These are phyloP conservation scores for Criorhina ranunculi DNA, from an alignment of 2,888 invertebrate genomes.

Conservation along the genomic window DNA sequence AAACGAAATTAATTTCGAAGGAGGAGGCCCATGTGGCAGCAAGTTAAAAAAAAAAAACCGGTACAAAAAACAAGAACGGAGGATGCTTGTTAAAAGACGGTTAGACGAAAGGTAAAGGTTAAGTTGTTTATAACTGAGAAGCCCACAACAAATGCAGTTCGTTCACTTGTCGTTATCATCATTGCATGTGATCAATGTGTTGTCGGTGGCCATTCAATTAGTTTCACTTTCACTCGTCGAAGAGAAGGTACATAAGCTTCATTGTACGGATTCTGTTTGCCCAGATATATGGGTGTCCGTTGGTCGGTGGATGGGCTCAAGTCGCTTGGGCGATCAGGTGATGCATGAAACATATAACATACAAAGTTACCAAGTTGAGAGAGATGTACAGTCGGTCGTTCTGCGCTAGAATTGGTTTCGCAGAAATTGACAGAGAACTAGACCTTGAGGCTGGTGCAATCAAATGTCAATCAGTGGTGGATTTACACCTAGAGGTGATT, in stretches of 20 bases:
- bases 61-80: slow-evolving; percentile 34
- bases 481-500: slow-evolving; percentile 50
- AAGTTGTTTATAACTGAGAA: slow-evolving; percentile 69
- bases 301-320: slow-evolving; percentile 6
- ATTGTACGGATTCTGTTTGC: slow-evolving; percentile 56
- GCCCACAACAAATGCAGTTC: slow-evolving; percentile 74
- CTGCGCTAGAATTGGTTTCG: slow-evolving; percentile 17
- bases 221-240: slow-evolving; percentile 71
- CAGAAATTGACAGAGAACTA: slow-evolving; percentile 27
- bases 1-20: slow-evolving; percentile 46
- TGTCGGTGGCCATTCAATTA: slow-evolving; percentile 70
- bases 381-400: not conserved
- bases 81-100: slow-evolving; percentile 66
- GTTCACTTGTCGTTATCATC: slow-evolving; percentile 70
- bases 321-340: slow-evolving; percentile 24
- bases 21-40: slow-evolving; percentile 4
- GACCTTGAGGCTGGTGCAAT: slow-evolving; percentile 54
- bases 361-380: slow-evolving; percentile 20
- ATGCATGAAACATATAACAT: slow-evolving; percentile 19
- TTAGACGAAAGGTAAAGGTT: slow-evolving; percentile 72
- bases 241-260: slow-evolving; percentile 63
- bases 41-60: slow-evolving; percentile 8
- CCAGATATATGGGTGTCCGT: slow-evolving; percentile 7
- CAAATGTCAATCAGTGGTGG: slow-evolving; percentile 62
- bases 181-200: slow-evolving; percentile 32